Evolutionary conservation across 2,113 vertebrate genomes (phyloP).

Genomic region (Thamnophis sirtalis): DNA sequence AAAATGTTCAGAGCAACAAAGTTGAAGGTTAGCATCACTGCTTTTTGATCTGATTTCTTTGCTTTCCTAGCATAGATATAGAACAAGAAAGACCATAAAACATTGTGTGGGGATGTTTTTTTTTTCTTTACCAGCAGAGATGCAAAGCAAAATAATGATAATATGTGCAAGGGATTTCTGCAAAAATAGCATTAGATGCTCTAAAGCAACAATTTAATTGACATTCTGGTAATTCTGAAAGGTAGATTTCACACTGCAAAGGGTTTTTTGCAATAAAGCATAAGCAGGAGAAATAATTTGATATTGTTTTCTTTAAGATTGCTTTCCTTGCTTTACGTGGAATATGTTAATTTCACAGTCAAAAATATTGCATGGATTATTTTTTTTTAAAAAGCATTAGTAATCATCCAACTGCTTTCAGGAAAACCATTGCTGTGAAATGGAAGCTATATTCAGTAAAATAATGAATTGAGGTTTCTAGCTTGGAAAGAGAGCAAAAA

Average conservation of each 20-base stretch:
- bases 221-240: neutral
- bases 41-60: slow-evolving; percentile 31
- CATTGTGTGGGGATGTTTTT: neutral
- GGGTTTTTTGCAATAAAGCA: neutral
- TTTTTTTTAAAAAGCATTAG: neutral
- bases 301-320: neutral
- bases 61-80: slow-evolving; percentile 5
- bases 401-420: slow-evolving; percentile 9
- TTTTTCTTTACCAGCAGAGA: slow-evolving; percentile 8
- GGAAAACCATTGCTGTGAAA: slow-evolving; percentile 14
- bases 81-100: slow-evolving; percentile 23
- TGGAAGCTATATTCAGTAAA: slow-evolving; percentile 18
- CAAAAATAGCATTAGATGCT: neutral
- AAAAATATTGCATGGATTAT: neutral
- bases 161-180: neutral
- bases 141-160: slow-evolving; percentile 7
- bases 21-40: slow-evolving; percentile 64
- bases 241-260: neutral
- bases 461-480: slow-evolving; percentile 20
- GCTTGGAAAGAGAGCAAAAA: slow-evolving; percentile 16
- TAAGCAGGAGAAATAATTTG: neutral
- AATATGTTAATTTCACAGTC: slow-evolving; percentile 6
- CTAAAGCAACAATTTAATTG: neutral
- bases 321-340: slow-evolving; percentile 5
- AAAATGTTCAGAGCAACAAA: slow-evolving; percentile 49